Base-by-base conservation (phyloP, 2,888 invertebrate species). In the Heliconius sara region DNA sequence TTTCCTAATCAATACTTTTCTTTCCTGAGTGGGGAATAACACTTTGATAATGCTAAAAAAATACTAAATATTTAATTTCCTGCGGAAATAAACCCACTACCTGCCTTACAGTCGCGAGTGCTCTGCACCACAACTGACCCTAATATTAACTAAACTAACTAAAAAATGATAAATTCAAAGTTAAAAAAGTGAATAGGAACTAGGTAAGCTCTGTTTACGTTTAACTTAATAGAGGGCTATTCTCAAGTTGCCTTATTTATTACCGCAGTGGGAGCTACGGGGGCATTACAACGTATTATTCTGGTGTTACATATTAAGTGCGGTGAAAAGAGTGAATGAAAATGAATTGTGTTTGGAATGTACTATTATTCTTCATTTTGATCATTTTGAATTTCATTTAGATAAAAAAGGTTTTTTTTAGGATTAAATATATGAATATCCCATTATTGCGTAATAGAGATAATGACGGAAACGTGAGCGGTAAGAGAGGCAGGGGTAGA, bases 231-330 rank as follows among this genome's bases (percentile, higher is more conserved):
- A 80, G 74, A 72, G 77, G 52, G 65, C 76, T 81, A 79, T 81
- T 78, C 80, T 79, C 81, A 82, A 83, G 80, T 83, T 83, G 67
- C 77, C 76, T 80, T 82, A 83, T 83, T 83, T 83, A 83, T 81
- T 70, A 79, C 66, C 76, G 78, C 73, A 67, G 73, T 66, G 83
- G 83, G 81, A 80, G 22, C 68, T 66, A 60, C 57, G 43, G n/a
- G 57, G 70, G 65, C 60, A 47, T 77, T 80, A 79, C 71, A 80
- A 34, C 63, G 60, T 71, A 83, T 75, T 75, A 75, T 66, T 75
- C 75, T 75, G 75, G 66, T 78, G 79, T 78, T 80, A 80, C 78
- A 76, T 75, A 79, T 74, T 66, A 73, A 71, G 72, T 79, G 60
- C 63, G 70, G 74, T 75, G 60, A 75, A 75, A 79, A 74, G 68